Conservation (phyloP, 2,888 invertebrate genomes). For the Drosophila suboccidentalis region DNA sequence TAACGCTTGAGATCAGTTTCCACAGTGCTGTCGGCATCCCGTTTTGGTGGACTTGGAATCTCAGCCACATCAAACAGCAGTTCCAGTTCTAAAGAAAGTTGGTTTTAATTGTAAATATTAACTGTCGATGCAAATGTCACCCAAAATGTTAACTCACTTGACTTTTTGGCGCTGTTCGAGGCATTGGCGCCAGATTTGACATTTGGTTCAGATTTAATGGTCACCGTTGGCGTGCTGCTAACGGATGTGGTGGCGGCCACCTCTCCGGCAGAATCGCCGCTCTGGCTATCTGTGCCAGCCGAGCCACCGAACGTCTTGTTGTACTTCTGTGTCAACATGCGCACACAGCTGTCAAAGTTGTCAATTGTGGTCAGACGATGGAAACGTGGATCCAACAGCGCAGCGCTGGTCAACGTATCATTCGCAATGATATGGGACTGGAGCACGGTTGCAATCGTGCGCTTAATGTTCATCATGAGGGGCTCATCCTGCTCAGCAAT, state of each 20-base stretch:
- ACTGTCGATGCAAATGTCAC: not conserved
- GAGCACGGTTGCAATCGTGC: constrained; percentile 73
- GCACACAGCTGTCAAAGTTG: constrained; percentile 69
- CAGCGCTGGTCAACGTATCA: constrained; percentile 81
- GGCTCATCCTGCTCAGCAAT: constrained; percentile 77
- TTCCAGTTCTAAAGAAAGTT: constrained; percentile 75
- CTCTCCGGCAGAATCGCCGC: constrained; percentile 54
- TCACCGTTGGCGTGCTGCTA: constrained; percentile 41
- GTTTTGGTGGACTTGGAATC: constrained; percentile 51
- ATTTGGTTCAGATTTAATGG: constrained; percentile 66
- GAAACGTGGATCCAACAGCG: constrained; percentile 84
- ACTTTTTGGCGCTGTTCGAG: constrained; percentile 53
- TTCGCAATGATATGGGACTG: constrained; percentile 79
- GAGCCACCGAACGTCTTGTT: constrained; percentile 64
- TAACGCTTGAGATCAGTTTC: constrained; percentile 83
- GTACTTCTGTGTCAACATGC: constrained; percentile 75
- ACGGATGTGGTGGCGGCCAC: constrained; percentile 45
- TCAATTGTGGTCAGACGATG: constrained; percentile 81
- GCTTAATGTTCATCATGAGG: constrained; percentile 77
- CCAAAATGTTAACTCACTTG: constrained; percentile 54
- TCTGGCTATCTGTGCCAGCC: constrained; percentile 36
- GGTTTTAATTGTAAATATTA: not conserved
- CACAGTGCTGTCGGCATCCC: constrained; percentile 70
- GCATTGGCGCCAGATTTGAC: constrained; percentile 28
- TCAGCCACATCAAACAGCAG: constrained; percentile 82